phyloP scores from a whole-genome alignment of 2,888 invertebrate genomes.

The Linnaemya vulpina region DNA sequence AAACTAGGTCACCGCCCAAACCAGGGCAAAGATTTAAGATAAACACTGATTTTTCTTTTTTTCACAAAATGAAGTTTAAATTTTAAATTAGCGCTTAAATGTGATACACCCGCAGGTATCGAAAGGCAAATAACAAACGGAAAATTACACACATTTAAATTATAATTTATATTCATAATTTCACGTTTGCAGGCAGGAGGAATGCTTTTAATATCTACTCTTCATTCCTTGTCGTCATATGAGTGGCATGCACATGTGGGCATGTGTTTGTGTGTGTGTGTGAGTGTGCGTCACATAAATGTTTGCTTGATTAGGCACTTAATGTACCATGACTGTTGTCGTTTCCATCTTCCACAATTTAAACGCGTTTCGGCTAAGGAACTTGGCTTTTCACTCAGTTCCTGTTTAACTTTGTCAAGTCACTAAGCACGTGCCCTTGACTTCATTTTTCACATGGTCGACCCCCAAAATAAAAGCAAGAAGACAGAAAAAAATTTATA shows the following conservation, averaged over 20 bases:
- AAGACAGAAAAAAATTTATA: background rate
- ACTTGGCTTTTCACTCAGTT: background rate
- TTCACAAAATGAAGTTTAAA: conserved; percentile 28
- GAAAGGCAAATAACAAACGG: conserved; percentile 19
- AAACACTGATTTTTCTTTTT: background rate
- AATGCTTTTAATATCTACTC: conserved; percentile 11
- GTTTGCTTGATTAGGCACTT: conserved; percentile 74
- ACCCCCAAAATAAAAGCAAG: conserved; percentile 7
- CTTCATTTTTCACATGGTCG: conserved; percentile 60
- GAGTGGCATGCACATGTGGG: background rate
- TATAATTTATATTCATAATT: conserved; percentile 16
- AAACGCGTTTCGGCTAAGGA: conserved; percentile 33
- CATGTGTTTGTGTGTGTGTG: conserved; percentile 21
- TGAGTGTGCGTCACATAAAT: conserved; percentile 53
- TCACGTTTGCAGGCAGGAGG: background rate
- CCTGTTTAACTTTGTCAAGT: conserved; percentile 49
- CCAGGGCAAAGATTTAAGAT: background rate
- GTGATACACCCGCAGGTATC: conserved; percentile 8
- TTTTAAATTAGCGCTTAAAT: conserved; percentile 34
- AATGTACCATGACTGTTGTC: conserved; percentile 69
- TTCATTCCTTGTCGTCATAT: background rate
- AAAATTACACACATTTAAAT: conserved; percentile 31
- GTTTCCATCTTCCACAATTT: conserved; percentile 37
- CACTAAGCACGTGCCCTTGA: conserved; percentile 63
- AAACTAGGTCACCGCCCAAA: conserved; percentile 35